Evolutionary conservation across 2,113 vertebrate species (phyloP), one percentile per base, ranked within the genome.

Genomic region (Brevimyrus niger): DNA sequence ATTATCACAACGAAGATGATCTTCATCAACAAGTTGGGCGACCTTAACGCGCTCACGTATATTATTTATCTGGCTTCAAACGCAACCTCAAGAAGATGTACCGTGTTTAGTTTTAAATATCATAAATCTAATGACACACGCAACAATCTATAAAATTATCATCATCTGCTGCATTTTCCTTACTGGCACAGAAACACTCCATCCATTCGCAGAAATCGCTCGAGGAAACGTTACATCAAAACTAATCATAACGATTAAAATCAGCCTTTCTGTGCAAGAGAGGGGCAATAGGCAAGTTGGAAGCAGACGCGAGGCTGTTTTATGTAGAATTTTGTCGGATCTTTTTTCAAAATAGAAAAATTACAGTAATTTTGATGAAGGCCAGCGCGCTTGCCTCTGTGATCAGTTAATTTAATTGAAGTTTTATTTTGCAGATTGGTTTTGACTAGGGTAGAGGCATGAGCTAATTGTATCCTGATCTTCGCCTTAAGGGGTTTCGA

Each of bases 391-490:
- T 69, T 95, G 95, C 94, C 95, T 94, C 93, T 95, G 95, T 93
- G 96, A 96, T 96, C 95, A 94, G 95, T 95, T 96, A 96, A 95
- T 96, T 97, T 96, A 96, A 97, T 97, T 95, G 95, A 96, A 97
- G 96, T 97, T 97, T 97, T 97, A 96, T 97, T 96, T 96, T 94
- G 95, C 95, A 96, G 96, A 98, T 98, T 97, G 97, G 97, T 97
- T 97, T 95, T 96, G 97, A 97, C 96, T 96, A 94, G 88, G 97
- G 97, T 97, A 98, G 97, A 97, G 97, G 96, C 97, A 97, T 97
- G 97, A 98, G 98, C 97, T 99, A 99, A 99, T 99, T 99, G 96
- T 96, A 96, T 97, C 96, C 96, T 97, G 96, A 97, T 97, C 97
- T 96, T 95, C 96, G 96, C 97, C 97, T 96, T 97, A 95, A 97